Evolutionary conservation across 2,113 vertebrate species (phyloP), one percentile per base, ranked within the genome.

Genomic region (Polyodon spathula): DNA sequence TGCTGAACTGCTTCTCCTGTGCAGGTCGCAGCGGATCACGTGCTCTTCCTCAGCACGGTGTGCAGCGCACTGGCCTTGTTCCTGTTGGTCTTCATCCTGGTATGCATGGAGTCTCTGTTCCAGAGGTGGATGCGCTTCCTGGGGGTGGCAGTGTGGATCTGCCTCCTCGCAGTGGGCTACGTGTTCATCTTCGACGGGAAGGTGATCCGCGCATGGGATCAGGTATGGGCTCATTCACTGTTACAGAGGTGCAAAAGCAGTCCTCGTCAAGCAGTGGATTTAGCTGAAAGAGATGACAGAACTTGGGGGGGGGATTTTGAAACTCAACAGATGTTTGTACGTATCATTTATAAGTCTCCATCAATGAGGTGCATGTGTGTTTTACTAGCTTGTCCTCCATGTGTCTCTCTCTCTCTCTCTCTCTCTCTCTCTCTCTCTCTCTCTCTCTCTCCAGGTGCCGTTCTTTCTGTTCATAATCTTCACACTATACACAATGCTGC

Each of bases 391-490:
- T n/a, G n/a, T n/a, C n/a, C n/a, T n/a, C n/a, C n/a, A 39, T 40
- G 43, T 5, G 8, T n/a, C 56, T 5, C n/a, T 58, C 44, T 63
- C 56, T 63, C 37, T 42, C 37, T 50, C 46, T 52, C 27, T 17
- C 10, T 41, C 46, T 54, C 6, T 15, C 40, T 62, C 60, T 54
- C 51, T 55, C 51, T 41, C 15, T 46, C 14, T 48, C 16, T 58
- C 56, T 38, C 59, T 59, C 66, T 54, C 59, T 64, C 46, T 68
- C 48, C 74, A 97, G 95, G 93, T 95, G 67, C 94, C 95, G 14
- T 95, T 93, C 77, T 97, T 97, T 75, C 87, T 97, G 54, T 98
- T 97, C 71, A 81, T 95, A 66, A 89, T 96, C 76, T 97, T 98
- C 66, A 92, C 90, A 0, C 89, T 89, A 43, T 96, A 95, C 71